Base-by-base conservation (phyloP, 2,888 invertebrate species). In the Latrodectus elegans region DNA sequence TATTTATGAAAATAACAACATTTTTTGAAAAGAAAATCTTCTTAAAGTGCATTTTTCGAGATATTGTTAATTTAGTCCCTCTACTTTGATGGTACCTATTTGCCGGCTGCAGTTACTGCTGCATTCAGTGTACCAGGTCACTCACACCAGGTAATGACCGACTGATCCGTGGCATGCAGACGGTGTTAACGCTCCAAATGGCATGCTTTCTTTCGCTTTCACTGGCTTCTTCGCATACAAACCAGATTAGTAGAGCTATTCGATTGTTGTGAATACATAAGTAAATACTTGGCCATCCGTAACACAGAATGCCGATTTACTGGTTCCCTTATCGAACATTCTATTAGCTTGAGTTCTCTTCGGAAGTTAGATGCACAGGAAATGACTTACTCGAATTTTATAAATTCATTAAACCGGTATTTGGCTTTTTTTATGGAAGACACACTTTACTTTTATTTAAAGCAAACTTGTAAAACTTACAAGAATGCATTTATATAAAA, bases 161-260 rank as follows among this genome's bases (percentile, higher is more conserved):
- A 79, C 70, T 79, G 70, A 72, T 6, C 79, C 60, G n/a, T 53
- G 73, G 73, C 77, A 77, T 77, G 77, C 38, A 77, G 67, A 52
- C 49, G n/a, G 22, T 60, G 79, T 71, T 55, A 79, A 79, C 79
- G 79, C 79, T 79, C 79, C 79, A 79, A 53, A 79, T 79, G 79
- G 22, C 65, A 49, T 60, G 80, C 64, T 38, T 80, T 72, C 72
- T 77, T 67, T 55, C 55, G 55, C 55, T 77, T 55, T 55, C 67
- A 65, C 11, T 51, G 72, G 60, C 72, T 65, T 49, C 49, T 64
- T 55, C 60, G 49, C 73, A 26, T 72, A 38, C 80, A 60, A 80
- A 80, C 72, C 80, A 80, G 80, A 80, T 80, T 80, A 80, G 80
- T 80, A 73, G 72, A 73, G 80, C 80, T 72, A 70, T 49, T 55